Base-by-base conservation (phyloP, 2,888 invertebrate genomes). In the Asteroscopus sphinx region DNA sequence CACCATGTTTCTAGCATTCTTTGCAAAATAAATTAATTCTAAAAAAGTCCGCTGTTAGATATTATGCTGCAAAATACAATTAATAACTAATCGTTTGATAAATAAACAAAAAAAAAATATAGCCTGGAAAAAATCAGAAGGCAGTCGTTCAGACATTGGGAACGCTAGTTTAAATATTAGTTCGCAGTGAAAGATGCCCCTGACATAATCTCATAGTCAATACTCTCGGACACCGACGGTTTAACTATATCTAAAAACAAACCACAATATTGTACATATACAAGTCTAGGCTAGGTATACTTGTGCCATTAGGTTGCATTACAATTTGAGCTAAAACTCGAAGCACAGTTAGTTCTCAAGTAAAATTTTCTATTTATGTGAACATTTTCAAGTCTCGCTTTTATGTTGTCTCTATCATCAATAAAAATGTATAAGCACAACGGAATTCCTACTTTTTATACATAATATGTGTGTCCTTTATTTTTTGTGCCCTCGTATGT, bases 361-460 rank as follows among this genome's bases (percentile, higher is more conserved):
- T 28, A 8, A 8, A 26, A 33, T 52, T 42, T 42, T 51, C 44
- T 44, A 42, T 36, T 33, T 51, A 41, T 47, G 16, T 26, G 45
- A 40, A 48, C 48, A 55, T 12, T 41, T 41, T 47, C 37, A 41
- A 35, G 11, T 48, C 32, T 32, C 32, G 28, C 40, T 30, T 37
- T 37, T 36, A 25, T 32, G 28, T 44, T 37, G 47, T 42, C 21
- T 48, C 47, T 56, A 56, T 48, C 48, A 56, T 48, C 55, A 56
- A 48, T 48, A 48, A 56, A 48, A 56, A 33, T 48, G 48, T 56
- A 48, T 48, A 56, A 44, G 36, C 42, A 33, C 37, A 48, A 21
- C 36, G 21, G 39, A 40, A 49, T 51, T 41, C n/a, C n/a, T 12
- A 9, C 30, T 37, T 44, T 36, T 30, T 36, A 28, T 32, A 30